These are phyloP conservation scores for Cichlasoma orientale DNA, from an alignment of 2,797 vertebrate species.

Conservation along the genomic window DNA sequence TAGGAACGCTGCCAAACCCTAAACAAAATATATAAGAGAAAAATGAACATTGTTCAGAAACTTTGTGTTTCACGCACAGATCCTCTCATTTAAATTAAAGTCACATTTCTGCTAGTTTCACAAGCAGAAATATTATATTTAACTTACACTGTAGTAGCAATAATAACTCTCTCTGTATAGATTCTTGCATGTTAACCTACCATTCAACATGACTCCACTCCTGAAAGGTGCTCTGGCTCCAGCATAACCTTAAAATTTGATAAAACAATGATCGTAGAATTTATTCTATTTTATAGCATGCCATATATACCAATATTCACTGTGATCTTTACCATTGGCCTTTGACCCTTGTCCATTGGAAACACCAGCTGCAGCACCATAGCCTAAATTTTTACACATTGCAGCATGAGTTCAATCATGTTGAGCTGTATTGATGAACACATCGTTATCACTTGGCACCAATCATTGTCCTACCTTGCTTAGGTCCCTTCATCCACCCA, in stretches of 20 bases:
- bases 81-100: not conserved
- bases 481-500: constrained; percentile 65
- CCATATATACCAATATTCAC: not conserved
- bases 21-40: not conserved
- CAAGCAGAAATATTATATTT: not conserved
- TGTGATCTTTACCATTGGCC: constrained; percentile 38
- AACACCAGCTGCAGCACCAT: constrained; percentile 35
- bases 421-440: not conserved
- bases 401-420: not conserved
- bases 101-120: not conserved
- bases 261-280: not conserved
- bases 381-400: constrained; percentile 41
- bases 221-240: constrained; percentile 27
- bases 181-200: constrained; percentile 16
- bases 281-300: not conserved
- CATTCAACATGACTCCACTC: constrained; percentile 44
- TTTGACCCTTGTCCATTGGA: constrained; percentile 44
- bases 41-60: not conserved
- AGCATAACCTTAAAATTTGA: constrained; percentile 26
- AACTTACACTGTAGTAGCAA: not conserved
- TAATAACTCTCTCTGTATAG: not conserved
- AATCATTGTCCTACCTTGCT: constrained; percentile 38
- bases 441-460: not conserved
- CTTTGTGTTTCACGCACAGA: not conserved
- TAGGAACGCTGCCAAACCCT: constrained; percentile 59